These are phyloP conservation scores for Philotrypesis tridentata DNA, from an alignment of 1,140 invertebrate species.

Conservation along the genomic window DNA sequence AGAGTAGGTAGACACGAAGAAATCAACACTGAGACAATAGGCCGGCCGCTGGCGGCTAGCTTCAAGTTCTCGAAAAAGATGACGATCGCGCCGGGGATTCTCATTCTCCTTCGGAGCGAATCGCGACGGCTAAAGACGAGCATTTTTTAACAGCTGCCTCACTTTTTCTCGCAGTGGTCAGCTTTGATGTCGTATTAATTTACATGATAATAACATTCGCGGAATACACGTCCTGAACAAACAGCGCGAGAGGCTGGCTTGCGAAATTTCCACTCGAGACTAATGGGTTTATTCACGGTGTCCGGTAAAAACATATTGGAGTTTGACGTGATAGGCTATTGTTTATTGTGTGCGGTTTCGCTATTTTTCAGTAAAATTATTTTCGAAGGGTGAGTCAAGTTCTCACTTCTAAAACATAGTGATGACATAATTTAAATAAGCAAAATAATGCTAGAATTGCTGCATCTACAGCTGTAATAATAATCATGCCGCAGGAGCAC, in stretches of 20 bases:
- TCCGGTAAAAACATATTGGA: too few species aligned
- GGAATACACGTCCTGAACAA: constrained; percentile 36
- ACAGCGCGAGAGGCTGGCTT: constrained; percentile 25
- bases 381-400: too few species aligned
- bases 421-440: too few species aligned
- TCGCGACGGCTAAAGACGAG: not conserved
- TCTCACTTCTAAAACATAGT: too few species aligned
- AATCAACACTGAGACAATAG: not conserved
- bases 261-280: constrained; percentile 13
- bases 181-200: constrained; percentile 23
- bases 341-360: too few species aligned
- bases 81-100: constrained; percentile 6
- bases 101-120: not conserved
- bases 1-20: not conserved
- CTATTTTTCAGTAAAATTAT: too few species aligned
- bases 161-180: not conserved
- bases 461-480: too few species aligned
- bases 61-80: not conserved
- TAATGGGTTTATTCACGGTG: constrained; percentile 29
- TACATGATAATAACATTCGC: constrained; percentile 43
- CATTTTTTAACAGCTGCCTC: not conserved
- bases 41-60: not conserved
- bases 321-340: too few species aligned
- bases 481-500: too few species aligned
- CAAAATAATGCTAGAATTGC: too few species aligned